Evolutionary conservation across 1,140 invertebrate genomes (phyloP).

Genomic region (Agrilus planipennis): DNA sequence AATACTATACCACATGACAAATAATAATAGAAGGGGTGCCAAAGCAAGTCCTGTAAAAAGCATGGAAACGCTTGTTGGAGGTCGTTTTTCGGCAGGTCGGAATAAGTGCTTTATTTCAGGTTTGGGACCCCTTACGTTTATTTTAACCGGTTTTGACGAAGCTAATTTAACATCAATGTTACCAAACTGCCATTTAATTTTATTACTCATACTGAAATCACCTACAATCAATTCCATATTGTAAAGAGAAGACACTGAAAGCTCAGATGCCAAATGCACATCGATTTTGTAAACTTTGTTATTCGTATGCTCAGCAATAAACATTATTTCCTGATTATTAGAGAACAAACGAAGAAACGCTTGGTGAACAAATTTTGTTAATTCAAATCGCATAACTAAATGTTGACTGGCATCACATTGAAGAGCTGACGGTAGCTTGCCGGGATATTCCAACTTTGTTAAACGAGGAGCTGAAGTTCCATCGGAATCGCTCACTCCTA

Average conservation of each 20-base stretch:
- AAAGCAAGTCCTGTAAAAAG: conserved; percentile 78
- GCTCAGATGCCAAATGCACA: conserved; percentile 62
- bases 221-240: conserved; percentile 78
- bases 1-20: conserved; percentile 78
- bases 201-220: conserved; percentile 81
- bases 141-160: conserved; percentile 29
- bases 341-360: conserved; percentile 76
- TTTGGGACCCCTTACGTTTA: conserved; percentile 44
- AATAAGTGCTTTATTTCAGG: conserved; percentile 89
- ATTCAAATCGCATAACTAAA: conserved; percentile 66
- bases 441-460: conserved; percentile 58
- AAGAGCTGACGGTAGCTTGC: conserved; percentile 52
- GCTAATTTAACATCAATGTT: conserved; percentile 63
- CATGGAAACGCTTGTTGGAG: conserved; percentile 75
- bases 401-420: conserved; percentile 85
- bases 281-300: conserved; percentile 82
- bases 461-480: conserved; percentile 69
- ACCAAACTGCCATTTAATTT: conserved; percentile 75
- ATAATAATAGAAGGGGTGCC: conserved; percentile 69
- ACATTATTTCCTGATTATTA: conserved; percentile 72
- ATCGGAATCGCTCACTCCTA: conserved; percentile 85
- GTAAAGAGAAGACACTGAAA: conserved; percentile 70
- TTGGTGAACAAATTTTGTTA: conserved; percentile 81
- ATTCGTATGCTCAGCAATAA: conserved; percentile 82
- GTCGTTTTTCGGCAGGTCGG: conserved; percentile 82